Evolutionary conservation across 2,797 vertebrate genomes (phyloP), one percentile per base, ranked within the genome.

Genomic region (Nannoperca australis): DNA sequence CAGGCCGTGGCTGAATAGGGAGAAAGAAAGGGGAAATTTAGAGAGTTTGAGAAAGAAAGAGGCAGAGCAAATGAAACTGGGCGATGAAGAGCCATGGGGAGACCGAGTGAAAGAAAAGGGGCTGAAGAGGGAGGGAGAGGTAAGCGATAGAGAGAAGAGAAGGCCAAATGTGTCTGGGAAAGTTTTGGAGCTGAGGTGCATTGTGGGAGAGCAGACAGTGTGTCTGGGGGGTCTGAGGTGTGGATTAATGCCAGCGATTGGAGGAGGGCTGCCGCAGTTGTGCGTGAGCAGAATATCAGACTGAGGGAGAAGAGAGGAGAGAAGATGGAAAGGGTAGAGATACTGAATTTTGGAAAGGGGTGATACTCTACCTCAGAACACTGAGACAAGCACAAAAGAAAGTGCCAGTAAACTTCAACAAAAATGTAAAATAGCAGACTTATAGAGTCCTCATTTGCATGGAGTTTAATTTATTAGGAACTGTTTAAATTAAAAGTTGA

Each of bases 211-310:
- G 93, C 83, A 92, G 85, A 96, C 94, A 91, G 91, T 93, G 95
- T 94, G 95, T 96, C 92, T 95, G 93, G 94, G 95, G 93, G 91
- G 83, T 94, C 90, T 94, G 94, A 95, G 96, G 95, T 95, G 95
- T 95, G 95, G 96, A 96, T 97, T 95, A 96, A 95, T 96, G 96
- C 96, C 92, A 95, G 92, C 94, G 96, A 96, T 96, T 97, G 97
- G 96, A 95, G 95, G 95, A 95, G 79, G 77, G 85, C 86, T 96
- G 96, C 96, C 92, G 97, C 97, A 97, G 96, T 96, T 95, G 92
- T 94, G 95, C 96, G 96, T 98, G 97, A 96, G 96, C 92, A 79
- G 97, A 97, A 98, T 98, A 90, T 95, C 84, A 95, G 95, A 96
- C 82, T 20, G 70, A 78, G 80, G 42, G 86, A 94, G 94, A 93